These are phyloP conservation scores for Festucalex cinctus DNA, from an alignment of 2,113 vertebrate genomes.

Conservation along the genomic window DNA sequence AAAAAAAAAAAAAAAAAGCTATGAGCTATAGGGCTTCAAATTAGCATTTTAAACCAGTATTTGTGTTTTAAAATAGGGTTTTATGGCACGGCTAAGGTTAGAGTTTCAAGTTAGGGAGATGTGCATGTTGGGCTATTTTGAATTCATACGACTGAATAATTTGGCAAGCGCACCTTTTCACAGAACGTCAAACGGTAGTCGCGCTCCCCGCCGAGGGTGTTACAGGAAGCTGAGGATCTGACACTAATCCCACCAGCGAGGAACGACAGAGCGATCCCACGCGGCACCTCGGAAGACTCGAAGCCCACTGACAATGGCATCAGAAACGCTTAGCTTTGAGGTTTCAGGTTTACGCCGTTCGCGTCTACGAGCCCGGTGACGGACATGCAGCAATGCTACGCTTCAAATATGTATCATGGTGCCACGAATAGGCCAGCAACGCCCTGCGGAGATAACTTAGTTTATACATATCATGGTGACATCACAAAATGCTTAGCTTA, in stretches of 20 bases:
- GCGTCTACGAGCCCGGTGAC: constrained; percentile 32
- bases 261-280: constrained; percentile 47
- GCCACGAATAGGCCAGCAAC: too few relatives aligned
- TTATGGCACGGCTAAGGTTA: too few relatives aligned
- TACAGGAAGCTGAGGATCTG: constrained; percentile 56
- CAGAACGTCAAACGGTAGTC: background rate
- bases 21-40: too few relatives aligned
- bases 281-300: constrained; percentile 31
- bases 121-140: background rate
- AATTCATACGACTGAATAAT: background rate
- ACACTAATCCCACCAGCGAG: constrained; percentile 64
- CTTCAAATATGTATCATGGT: background rate
- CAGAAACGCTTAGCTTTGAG: constrained; percentile 53
- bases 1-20: too few relatives aligned
- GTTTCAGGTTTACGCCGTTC: constrained; percentile 37
- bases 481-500: background rate
- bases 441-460: too few relatives aligned
- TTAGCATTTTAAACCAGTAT: too few relatives aligned
- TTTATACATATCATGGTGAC: too few relatives aligned
- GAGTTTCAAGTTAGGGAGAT: too few relatives aligned
- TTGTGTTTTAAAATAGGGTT: too few relatives aligned
- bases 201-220: constrained; percentile 53
- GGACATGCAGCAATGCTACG: background rate
- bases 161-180: background rate
- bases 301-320: constrained; percentile 45